phyloP scores from a whole-genome alignment of 2,888 invertebrate genomes.

The Drosophila nr. perissopoda region DNA sequence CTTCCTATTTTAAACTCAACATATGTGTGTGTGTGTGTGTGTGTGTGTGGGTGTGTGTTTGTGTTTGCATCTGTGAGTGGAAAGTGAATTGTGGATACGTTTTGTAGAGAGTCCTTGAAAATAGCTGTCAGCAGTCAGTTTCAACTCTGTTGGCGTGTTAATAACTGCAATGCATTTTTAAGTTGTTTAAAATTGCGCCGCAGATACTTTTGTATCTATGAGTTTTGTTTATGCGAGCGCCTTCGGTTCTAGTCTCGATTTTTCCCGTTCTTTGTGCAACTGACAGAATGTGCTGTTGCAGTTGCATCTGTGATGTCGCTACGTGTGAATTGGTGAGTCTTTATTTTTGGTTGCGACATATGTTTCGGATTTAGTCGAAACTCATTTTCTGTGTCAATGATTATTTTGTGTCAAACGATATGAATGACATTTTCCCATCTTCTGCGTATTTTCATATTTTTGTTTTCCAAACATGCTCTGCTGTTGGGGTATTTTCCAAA shows the following conservation, averaged over 20 bases:
- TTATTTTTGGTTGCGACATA: conserved; percentile 66
- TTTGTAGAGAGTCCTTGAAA: conserved; percentile 60
- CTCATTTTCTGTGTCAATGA: conserved; percentile 68
- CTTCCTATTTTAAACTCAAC: conserved; percentile 36
- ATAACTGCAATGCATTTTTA: conserved; percentile 67
- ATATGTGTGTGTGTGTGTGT: conserved; percentile 10
- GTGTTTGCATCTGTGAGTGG: conserved; percentile 17
- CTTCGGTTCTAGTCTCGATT: conserved; percentile 6
- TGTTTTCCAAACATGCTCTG: background rate
- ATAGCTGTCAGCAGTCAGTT: conserved; percentile 64
- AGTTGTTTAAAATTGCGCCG: conserved; percentile 52
- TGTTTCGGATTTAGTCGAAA: conserved; percentile 63
- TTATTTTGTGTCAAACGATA: conserved; percentile 34
- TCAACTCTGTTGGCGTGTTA: conserved; percentile 52
- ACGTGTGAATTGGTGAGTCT: conserved; percentile 43
- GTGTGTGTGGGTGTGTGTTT: conserved; percentile 10
- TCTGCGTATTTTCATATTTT: conserved; percentile 40
- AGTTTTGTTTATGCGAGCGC: conserved; percentile 53
- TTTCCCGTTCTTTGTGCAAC: conserved; percentile 17
- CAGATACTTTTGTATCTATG: conserved; percentile 67
- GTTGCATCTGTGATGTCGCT: conserved; percentile 12
- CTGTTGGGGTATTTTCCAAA: conserved; percentile 11
- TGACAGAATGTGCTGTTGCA: conserved; percentile 19
- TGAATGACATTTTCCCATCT: conserved; percentile 43
- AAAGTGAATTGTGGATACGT: conserved; percentile 28